Conservation (phyloP, 2,797 vertebrate genomes). For the Chelon labrosus region DNA sequence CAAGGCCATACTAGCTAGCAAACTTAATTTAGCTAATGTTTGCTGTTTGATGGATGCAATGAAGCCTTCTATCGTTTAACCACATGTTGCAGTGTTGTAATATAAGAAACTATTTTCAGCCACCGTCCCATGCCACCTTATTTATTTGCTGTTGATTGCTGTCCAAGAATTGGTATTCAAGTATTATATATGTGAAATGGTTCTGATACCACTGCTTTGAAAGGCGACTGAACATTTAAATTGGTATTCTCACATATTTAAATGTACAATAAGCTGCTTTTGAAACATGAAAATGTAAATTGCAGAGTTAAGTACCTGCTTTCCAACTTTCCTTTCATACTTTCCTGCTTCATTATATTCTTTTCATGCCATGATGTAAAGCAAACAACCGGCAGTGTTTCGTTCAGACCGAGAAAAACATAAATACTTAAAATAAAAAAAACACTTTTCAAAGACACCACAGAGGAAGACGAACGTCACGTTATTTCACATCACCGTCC, state of each 20-base stretch:
- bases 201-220: slow-evolving; percentile 5
- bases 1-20: no score
- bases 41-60: no score
- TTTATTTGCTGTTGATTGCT: no score
- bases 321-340: slow-evolving; percentile 17
- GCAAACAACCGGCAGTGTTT: no score
- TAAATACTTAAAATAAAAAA: no score
- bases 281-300: slow-evolving; percentile 33
- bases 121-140: no score
- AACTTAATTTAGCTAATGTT: no score
- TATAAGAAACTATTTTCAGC: no score
- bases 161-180: no score
- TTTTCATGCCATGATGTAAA: slow-evolving; percentile 10
- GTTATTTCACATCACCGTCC: slow-evolving; percentile 53
- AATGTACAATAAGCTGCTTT: slow-evolving; percentile 37
- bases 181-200: not conserved
- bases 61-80: no score
- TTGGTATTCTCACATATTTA: slow-evolving; percentile 12
- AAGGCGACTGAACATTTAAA: slow-evolving; percentile 9
- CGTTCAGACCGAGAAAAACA: no score
- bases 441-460: not conserved
- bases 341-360: slow-evolving; percentile 22
- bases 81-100: no score
- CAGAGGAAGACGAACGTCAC: slow-evolving; percentile 31
- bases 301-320: slow-evolving; percentile 19